These are phyloP conservation scores for Amphiprion ocellaris DNA, from an alignment of 2,113 vertebrate species.

Conservation along the genomic window DNA sequence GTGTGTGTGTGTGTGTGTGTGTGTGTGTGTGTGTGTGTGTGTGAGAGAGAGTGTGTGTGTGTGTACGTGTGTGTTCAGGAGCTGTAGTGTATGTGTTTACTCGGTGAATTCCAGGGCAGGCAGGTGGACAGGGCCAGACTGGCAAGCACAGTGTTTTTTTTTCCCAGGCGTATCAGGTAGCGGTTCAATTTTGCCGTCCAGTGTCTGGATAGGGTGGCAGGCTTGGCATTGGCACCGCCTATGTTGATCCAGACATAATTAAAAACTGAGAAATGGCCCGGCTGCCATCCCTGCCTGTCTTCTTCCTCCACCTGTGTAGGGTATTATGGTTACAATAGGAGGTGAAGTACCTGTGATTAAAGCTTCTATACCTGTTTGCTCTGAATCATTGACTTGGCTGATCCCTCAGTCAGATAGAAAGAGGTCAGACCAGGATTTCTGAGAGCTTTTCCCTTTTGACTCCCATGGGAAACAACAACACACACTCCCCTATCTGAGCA, in stretches of 20 bases:
- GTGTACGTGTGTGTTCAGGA: constrained; percentile 24
- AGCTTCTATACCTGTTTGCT: constrained; percentile 57
- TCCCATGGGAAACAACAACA: constrained; percentile 52
- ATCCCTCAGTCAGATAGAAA: constrained; percentile 57
- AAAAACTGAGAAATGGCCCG: constrained; percentile 46
- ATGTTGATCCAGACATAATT: constrained; percentile 53
- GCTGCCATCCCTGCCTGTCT: constrained; percentile 22
- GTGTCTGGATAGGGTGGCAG: constrained; percentile 26
- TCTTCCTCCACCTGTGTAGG: constrained; percentile 39
- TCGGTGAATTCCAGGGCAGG: constrained; percentile 64
- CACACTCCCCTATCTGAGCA: constrained; percentile 37
- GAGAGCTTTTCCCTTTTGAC: constrained; percentile 24
- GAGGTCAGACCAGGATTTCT: constrained; percentile 23
- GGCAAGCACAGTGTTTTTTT: constrained; percentile 29
- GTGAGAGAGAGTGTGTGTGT: not conserved
- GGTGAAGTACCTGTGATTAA: constrained; percentile 52
- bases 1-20: not conserved
- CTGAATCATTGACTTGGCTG: constrained; percentile 66
- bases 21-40: not conserved
- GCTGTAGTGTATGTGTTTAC: constrained; percentile 54
- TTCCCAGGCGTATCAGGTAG: constrained; percentile 72
- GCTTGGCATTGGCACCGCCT: constrained; percentile 40
- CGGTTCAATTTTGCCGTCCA: constrained; percentile 25
- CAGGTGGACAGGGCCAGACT: constrained; percentile 44
- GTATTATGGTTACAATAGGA: constrained; percentile 62